Evolutionary conservation across 2,888 invertebrate genomes (phyloP), one percentile per base, ranked within the genome.

Genomic region (Leptinotarsa tumamoca): DNA sequence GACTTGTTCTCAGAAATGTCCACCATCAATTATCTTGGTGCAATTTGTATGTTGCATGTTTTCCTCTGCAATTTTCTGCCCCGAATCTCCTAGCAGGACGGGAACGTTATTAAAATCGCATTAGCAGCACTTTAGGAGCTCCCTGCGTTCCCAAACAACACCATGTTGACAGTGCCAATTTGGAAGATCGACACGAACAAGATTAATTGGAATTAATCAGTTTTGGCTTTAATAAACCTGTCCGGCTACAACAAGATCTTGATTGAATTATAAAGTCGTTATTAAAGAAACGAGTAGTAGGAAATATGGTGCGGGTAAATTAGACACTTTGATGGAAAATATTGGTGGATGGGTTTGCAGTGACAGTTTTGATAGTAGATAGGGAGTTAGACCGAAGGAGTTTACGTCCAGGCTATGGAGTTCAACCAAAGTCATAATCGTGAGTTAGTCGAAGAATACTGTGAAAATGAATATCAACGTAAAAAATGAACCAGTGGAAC

Each of bases 261-360:
- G 69, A 56, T 69, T 69, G 56, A 69, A 69, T 69, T 69, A 69
- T 54, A 69, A 43, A 33, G 56, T 33, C 43, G 49, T 69, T 56
- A 69, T 69, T 43, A 27, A 56, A 43, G 43, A 43, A 43, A 43
- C 43, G 43, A 43, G 43, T 43, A 10, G 43, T 13, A 43, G 10
- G 43, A 10, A 43, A 43, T 43, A 10, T 43, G 3, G 43, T 43
- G 43, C 43, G 10, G 43, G 43, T 10, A 43, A 43, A 43, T 43
- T 43, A 43, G 43, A 43, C 10, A 10, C 3, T 43, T 43, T 2
- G 3, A 43, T 43, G 43, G 43, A 43, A 43, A 43, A 2, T 43
- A 3, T 10, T 3, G 10, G 43, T 43, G 43, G 10, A 43, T 43
- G 10, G 10, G 43, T 43, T 43, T 43, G 43, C 10, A 43, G 10